Conservation (phyloP, 2,888 invertebrate species). For the Drosophila nr. fundita region DNA sequence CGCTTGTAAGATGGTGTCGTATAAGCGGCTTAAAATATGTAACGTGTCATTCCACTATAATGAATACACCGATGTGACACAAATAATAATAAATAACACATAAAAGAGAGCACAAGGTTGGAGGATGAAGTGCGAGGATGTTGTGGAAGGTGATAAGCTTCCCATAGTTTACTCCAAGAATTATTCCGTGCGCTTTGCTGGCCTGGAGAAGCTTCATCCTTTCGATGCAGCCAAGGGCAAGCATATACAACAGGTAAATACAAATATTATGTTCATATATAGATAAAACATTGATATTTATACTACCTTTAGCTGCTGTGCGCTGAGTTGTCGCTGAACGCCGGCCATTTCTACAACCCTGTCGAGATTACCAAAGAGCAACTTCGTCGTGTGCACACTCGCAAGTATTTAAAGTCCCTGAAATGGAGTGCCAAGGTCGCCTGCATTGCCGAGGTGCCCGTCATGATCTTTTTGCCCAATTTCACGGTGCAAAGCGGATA, state of each 20-base stretch:
- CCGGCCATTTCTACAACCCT: slow-evolving; percentile 88
- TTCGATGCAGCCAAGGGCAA: slow-evolving; percentile 96
- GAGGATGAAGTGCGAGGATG: slow-evolving; percentile 28
- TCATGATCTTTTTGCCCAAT: slow-evolving; percentile 91
- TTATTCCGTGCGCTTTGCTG: slow-evolving; percentile 92
- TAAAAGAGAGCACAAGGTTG: not conserved
- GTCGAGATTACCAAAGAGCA: slow-evolving; percentile 90
- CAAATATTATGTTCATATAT: not conserved
- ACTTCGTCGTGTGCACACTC: slow-evolving; percentile 90
- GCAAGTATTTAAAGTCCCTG: slow-evolving; percentile 88
- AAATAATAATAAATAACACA: not conserved
- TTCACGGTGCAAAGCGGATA: slow-evolving; percentile 90
- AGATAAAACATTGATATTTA: not conserved
- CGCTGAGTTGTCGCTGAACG: slow-evolving; percentile 86
- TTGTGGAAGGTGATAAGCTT: slow-evolving; percentile 83
- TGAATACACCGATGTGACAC: not conserved
- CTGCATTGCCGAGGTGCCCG: slow-evolving; percentile 91
- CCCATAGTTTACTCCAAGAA: slow-evolving; percentile 92
- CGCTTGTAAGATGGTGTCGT: not conserved
- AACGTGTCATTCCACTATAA: slow-evolving; percentile 18
- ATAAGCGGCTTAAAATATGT: not conserved
- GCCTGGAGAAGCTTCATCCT: slow-evolving; percentile 93
- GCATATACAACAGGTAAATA: slow-evolving; percentile 87
- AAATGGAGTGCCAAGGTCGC: slow-evolving; percentile 94
- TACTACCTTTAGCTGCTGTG: slow-evolving; percentile 86